phyloP scores from a whole-genome alignment of 2,113 vertebrate genomes.

The Chascanopsetta lugubris region DNA sequence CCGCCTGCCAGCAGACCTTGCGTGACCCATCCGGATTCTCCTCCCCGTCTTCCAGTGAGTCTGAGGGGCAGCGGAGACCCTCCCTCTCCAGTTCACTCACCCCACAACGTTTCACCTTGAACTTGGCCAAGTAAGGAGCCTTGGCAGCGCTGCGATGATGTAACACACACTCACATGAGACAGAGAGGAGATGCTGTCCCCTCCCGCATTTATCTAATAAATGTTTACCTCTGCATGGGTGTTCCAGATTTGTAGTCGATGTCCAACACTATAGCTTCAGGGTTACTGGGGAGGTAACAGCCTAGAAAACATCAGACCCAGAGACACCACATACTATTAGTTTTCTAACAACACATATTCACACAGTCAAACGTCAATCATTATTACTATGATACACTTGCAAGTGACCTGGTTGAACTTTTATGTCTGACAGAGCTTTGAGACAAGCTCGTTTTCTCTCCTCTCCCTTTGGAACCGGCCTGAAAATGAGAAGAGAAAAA shows the following conservation, averaged over 20 bases:
- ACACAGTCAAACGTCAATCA: too few relatives aligned
- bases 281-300: conserved; percentile 97
- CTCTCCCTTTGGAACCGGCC: conserved; percentile 96
- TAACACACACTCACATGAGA: not conserved
- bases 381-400: not conserved
- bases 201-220: not conserved
- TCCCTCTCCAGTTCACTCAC: conserved; percentile 97
- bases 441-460: conserved; percentile 96
- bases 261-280: conserved; percentile 96
- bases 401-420: conserved; percentile 90
- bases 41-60: conserved; percentile 84
- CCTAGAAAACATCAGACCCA: conserved; percentile 82
- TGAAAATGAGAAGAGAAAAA: conserved; percentile 58
- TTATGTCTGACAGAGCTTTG: conserved; percentile 92
- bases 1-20: conserved; percentile 93
- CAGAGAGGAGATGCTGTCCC: not conserved
- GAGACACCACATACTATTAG: not conserved
- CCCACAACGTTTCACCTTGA: conserved; percentile 97
- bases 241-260: conserved; percentile 99
- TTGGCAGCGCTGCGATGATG: conserved; percentile 88
- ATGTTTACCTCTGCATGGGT: conserved; percentile 95
- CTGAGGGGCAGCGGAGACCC: conserved; percentile 88
- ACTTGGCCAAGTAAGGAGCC: conserved; percentile 96
- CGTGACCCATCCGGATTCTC: conserved; percentile 80
- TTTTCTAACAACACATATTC: not conserved